These are phyloP conservation scores for Aricia agestis DNA, from an alignment of 1,140 invertebrate species.

Conservation along the genomic window DNA sequence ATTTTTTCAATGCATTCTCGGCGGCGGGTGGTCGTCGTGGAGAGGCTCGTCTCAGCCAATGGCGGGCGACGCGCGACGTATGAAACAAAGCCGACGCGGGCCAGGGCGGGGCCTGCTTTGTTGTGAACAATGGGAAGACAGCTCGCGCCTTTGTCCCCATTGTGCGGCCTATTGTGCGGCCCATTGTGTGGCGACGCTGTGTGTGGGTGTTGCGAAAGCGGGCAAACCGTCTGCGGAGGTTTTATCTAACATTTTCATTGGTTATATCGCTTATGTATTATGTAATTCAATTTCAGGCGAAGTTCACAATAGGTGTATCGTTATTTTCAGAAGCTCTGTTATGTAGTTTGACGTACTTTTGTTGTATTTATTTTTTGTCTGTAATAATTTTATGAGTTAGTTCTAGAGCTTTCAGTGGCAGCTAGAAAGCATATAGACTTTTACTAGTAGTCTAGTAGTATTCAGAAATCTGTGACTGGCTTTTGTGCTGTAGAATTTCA, in stretches of 20 bases:
- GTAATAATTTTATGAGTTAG: too few relatives aligned
- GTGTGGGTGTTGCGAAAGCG: slow-evolving; percentile 11
- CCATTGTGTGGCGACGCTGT: background rate
- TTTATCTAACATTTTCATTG: slow-evolving; percentile 14
- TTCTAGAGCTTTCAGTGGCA: too few relatives aligned
- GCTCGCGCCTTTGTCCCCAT: slow-evolving; percentile 11
- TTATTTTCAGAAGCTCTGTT: background rate
- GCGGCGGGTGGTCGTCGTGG: background rate
- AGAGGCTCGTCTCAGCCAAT: slow-evolving; percentile 7
- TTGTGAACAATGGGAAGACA: slow-evolving; percentile 13
- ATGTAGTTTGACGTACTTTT: too few relatives aligned
- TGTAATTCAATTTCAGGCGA: background rate
- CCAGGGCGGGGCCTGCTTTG: slow-evolving; percentile 7
- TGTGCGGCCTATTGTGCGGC: background rate
- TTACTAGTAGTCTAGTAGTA: too few relatives aligned
- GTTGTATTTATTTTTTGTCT: too few relatives aligned
- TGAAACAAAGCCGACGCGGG: slow-evolving; percentile 1
- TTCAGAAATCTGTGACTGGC: too few relatives aligned
- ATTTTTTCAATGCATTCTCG: slow-evolving; percentile 11
- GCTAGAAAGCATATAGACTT: too few relatives aligned
- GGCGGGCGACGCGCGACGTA: background rate
- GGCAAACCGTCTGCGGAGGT: slow-evolving; percentile 8
- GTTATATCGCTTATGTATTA: slow-evolving; percentile 4
- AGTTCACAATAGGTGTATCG: background rate
- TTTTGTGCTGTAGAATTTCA: too few relatives aligned